Evolutionary conservation across 2,888 invertebrate genomes (phyloP).

Genomic region (Rotaria magnacalcarata): DNA sequence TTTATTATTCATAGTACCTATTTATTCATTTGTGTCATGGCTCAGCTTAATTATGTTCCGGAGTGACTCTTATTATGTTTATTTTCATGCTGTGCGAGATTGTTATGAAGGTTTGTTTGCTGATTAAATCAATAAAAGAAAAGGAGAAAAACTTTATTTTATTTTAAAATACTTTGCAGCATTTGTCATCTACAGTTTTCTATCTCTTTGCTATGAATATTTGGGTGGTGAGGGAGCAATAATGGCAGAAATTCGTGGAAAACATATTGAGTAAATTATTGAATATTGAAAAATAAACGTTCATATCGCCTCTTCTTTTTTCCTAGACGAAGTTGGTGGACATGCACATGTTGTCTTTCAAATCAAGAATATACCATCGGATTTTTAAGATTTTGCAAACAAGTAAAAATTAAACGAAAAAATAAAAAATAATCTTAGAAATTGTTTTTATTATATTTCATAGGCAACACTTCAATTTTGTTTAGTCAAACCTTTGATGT

Average conservation of each 20-base stretch:
- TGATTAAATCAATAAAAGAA: not conserved
- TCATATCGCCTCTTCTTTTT: not conserved
- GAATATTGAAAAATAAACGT: not conserved
- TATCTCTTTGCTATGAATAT: slow-evolving; percentile 97
- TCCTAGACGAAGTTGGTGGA: slow-evolving; percentile 78
- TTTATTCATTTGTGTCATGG: slow-evolving; percentile 97
- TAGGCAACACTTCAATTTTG: slow-evolving; percentile 95
- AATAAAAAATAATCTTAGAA: not conserved
- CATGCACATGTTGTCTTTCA: slow-evolving; percentile 91
- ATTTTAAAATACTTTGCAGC: slow-evolving; percentile 63
- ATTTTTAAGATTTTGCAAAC: slow-evolving; percentile 95
- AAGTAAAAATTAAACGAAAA: slow-evolving; percentile 59
- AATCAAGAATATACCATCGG: slow-evolving; percentile 97
- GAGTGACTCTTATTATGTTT: slow-evolving; percentile 92
- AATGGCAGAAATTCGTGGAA: slow-evolving; percentile 94
- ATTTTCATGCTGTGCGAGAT: slow-evolving; percentile 96
- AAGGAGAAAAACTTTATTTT: too few relatives aligned
- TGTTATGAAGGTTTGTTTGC: slow-evolving; percentile 83
- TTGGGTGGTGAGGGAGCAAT: slow-evolving; percentile 98
- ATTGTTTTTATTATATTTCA: slow-evolving; percentile 39
- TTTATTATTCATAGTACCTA: slow-evolving; percentile 96
- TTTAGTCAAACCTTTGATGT: slow-evolving; percentile 93
- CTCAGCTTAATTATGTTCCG: slow-evolving; percentile 93
- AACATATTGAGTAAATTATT: slow-evolving; percentile 72
- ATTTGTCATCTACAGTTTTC: slow-evolving; percentile 99